Base-by-base conservation (phyloP, 1,140 invertebrate species). In the Lerema accius region DNA sequence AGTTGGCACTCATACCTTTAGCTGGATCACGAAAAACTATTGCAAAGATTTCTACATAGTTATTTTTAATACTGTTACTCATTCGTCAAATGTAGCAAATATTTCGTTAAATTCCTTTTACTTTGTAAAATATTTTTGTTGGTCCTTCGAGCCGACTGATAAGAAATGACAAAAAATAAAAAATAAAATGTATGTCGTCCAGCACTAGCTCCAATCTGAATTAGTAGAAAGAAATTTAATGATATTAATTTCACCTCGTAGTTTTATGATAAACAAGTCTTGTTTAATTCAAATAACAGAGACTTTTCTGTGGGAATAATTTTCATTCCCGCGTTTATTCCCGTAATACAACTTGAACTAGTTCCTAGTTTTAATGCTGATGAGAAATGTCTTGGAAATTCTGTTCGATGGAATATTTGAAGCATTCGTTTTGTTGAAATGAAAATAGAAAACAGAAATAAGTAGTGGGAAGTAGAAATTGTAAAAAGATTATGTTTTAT, bases 241-340 rank as follows among this genome's bases (percentile, higher is more conserved):
- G 42, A 48, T 55, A 3, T 63, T 39, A 19, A 15, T 13, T 51
- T 19, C 42, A 46, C 19, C 43, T 11, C 23, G 23, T 13, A 14
- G 46, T 23, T 49, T 26, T 49, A 13, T 49, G 46, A 49, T 49
- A 49, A 49, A 49, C 46, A 13, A 49, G 46, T 49, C 46, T 32
- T 28, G 46, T 49, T 28, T 28, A 49, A 49, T 49, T 49, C 32
- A 49, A 49, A 49, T 49, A 49, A 46, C 43, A 46, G 13, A 46
- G 17, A 23, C 19, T 16, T 10, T 46, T 17, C 43, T 1, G 10
- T 4, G 17, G 17, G 17, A 46, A 46, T 46, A 11, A 46, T 46
- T 23, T 46, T 26, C 10, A 46, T 46, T 46, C 43, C 43, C 43
- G n/a, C 40, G 16, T 17, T 43, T 43, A 43, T 43, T 43, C 40